A percentile compares a stretch with the other conserved stretches of the same genome.
Evolutionary conservation across 2,888 invertebrate genomes (phyloP).

Genomic region (Cheilosia urbana): DNA sequence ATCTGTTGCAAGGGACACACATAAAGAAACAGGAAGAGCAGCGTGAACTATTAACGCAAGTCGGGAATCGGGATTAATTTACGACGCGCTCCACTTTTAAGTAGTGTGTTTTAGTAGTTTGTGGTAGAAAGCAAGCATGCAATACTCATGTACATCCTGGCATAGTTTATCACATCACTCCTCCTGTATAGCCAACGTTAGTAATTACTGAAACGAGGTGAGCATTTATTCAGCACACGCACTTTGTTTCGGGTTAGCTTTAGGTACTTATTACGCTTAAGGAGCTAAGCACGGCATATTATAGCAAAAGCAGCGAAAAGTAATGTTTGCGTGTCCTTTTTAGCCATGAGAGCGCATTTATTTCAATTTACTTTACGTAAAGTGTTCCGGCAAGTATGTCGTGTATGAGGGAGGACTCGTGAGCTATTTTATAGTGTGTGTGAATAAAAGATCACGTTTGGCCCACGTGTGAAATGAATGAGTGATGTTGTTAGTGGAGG

Average conservation of each 20-base stretch:
- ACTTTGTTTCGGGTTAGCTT: slow-evolving; percentile 22
- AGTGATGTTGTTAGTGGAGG: neutral
- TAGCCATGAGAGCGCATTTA: slow-evolving; percentile 30
- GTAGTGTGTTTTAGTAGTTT: slow-evolving; percentile 4
- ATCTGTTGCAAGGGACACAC: slow-evolving; percentile 7
- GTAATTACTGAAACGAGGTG: slow-evolving; percentile 61
- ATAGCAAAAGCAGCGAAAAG: neutral
- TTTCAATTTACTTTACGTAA: slow-evolving; percentile 52
- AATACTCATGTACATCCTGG: slow-evolving; percentile 14
- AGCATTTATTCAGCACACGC: slow-evolving; percentile 54
- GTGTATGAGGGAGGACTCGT: slow-evolving; percentile 6
- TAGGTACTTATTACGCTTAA: slow-evolving; percentile 5
- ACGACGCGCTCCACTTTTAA: slow-evolving; percentile 27
- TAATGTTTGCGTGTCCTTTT: slow-evolving; percentile 44
- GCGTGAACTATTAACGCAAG: slow-evolving; percentile 49
- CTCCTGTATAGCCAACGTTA: slow-evolving; percentile 5
- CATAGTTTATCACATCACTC: slow-evolving; percentile 51
- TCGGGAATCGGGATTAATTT: slow-evolving; percentile 46
- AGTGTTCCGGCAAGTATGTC: slow-evolving; percentile 30
- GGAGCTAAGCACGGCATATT: neutral
- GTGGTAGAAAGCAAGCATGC: slow-evolving; percentile 24
- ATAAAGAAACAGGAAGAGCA: slow-evolving; percentile 39
- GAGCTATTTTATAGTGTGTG: neutral
- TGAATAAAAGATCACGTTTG: neutral
- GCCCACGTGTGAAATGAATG: slow-evolving; percentile 2